A percentile compares a stretch with the other conserved stretches of the same genome.
Conservation (phyloP, 2,113 vertebrate genomes). For the Bos javanicus region DNA sequence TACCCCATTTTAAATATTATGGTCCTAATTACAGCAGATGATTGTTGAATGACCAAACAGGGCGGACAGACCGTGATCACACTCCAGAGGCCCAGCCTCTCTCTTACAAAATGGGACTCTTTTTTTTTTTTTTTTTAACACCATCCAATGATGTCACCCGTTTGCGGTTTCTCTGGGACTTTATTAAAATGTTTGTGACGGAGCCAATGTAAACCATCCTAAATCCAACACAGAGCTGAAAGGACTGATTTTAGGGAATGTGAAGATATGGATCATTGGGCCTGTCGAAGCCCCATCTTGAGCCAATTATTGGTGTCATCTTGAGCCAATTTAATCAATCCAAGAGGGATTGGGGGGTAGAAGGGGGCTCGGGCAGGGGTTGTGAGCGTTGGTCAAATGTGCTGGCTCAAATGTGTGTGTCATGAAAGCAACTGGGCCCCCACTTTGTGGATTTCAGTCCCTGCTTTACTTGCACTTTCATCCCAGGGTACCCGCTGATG, state of each 20-base stretch:
- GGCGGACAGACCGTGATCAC: constrained; percentile 66
- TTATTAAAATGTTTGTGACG: constrained; percentile 95
- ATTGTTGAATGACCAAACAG: constrained; percentile 79
- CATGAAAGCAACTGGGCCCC: constrained; percentile 69
- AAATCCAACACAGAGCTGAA: constrained; percentile 95
- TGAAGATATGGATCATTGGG: constrained; percentile 98
- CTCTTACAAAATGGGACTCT: constrained; percentile 80
- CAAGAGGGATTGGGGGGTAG: constrained; percentile 86
- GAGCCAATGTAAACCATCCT: constrained; percentile 99
- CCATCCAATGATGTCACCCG: constrained; percentile 95
- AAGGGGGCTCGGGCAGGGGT: constrained; percentile 83
- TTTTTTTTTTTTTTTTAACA: constrained; percentile 86
- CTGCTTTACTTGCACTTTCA: constrained; percentile 45
- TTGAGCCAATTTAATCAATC: constrained; percentile 99
- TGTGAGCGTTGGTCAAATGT: constrained; percentile 96
- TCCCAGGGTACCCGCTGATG: constrained; percentile 5
- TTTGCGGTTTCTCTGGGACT: constrained; percentile 93
- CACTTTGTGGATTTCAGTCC: constrained; percentile 47
- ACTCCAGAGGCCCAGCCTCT: constrained; percentile 79
- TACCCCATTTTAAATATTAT: constrained; percentile 65
- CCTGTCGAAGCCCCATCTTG: constrained; percentile 95
- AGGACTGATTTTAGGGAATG: constrained; percentile 93
- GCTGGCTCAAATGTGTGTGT: constrained; percentile 83
- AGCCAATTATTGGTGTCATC: constrained; percentile 99
- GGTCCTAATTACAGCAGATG: constrained; percentile 76